A percentile compares a stretch with the other conserved stretches of the same genome.
phyloP scores from a whole-genome alignment of 2,888 invertebrate species.

The Cantharis rustica region DNA sequence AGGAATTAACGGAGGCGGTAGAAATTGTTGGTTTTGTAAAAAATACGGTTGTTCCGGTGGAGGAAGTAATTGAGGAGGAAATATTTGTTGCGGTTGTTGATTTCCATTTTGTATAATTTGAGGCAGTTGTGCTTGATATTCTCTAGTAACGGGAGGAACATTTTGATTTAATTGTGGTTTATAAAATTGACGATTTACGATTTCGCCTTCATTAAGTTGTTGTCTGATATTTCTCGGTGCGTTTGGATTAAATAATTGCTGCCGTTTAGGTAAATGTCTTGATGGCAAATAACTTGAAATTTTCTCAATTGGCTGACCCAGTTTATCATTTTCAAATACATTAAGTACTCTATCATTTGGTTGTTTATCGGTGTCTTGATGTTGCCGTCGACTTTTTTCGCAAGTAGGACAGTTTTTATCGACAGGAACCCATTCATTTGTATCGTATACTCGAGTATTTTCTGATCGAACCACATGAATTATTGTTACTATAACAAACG shows the following conservation, averaged over 20 bases:
- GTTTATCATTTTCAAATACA: slow-evolving; percentile 47
- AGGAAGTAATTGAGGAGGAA: slow-evolving; percentile 13
- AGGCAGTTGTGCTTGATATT: slow-evolving; percentile 10
- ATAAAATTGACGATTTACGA: slow-evolving; percentile 10
- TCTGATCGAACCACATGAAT: slow-evolving; percentile 8
- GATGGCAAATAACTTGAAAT: slow-evolving; percentile 13
- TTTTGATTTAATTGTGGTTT: slow-evolving; percentile 23
- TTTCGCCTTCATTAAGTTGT: slow-evolving; percentile 40
- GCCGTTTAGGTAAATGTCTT: slow-evolving; percentile 47
- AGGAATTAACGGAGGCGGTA: neutral
- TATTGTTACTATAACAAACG: slow-evolving; percentile 6
- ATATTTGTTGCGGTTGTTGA: slow-evolving; percentile 16
- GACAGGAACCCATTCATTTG: slow-evolving; percentile 64
- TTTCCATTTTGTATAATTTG: slow-evolving; percentile 1
- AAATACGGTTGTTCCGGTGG: slow-evolving; percentile 20
- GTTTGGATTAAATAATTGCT: slow-evolving; percentile 26
- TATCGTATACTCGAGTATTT: slow-evolving; percentile 44
- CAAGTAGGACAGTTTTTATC: slow-evolving; percentile 51
- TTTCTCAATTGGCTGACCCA: slow-evolving; percentile 20
- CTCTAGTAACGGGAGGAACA: neutral
- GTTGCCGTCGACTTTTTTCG: slow-evolving; percentile 31
- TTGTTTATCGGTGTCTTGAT: slow-evolving; percentile 36
- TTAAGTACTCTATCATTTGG: slow-evolving; percentile 50
- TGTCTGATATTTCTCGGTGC: slow-evolving; percentile 6
- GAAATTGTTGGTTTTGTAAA: slow-evolving; percentile 18